Conservation (phyloP, 2,113 vertebrate genomes). For the Megaptera novaeangliae region DNA sequence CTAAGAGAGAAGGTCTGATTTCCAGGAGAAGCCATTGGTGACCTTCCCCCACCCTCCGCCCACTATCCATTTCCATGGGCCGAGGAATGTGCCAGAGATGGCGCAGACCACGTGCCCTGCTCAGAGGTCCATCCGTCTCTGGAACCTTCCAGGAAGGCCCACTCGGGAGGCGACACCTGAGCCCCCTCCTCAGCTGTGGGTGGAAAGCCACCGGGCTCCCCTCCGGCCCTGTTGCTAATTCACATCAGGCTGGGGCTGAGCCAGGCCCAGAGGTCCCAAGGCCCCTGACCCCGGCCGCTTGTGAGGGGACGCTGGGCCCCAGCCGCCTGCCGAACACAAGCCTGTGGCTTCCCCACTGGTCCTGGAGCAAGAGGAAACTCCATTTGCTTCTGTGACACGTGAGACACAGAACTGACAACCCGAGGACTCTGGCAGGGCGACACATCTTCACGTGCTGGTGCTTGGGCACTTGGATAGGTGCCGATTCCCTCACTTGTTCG, state of each 20-base stretch:
- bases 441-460: constrained; percentile 33
- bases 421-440: background rate
- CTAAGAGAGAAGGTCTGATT: background rate
- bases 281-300: background rate
- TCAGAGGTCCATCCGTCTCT: fast-evolving
- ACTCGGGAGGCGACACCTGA: fast-evolving
- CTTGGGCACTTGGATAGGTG: background rate
- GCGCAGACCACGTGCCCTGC: fast-evolving
- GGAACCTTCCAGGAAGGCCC: background rate
- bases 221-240: background rate
- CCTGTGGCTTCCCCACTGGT: background rate
- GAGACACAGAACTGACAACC: constrained; percentile 28
- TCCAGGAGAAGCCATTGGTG: background rate
- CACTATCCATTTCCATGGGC: fast-evolving
- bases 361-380: constrained; percentile 4
- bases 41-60: too few species aligned
- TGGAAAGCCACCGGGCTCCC: background rate
- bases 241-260: background rate
- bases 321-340: fast-evolving
- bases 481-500: background rate
- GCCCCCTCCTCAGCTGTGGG: background rate
- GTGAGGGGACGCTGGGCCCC: background rate
- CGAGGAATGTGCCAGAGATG: fast-evolving
- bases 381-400: constrained; percentile 26
- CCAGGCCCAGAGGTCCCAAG: fast-evolving